Evolutionary conservation across 2,113 vertebrate genomes (phyloP).

Genomic region (Tachysurus fulvidraco): DNA sequence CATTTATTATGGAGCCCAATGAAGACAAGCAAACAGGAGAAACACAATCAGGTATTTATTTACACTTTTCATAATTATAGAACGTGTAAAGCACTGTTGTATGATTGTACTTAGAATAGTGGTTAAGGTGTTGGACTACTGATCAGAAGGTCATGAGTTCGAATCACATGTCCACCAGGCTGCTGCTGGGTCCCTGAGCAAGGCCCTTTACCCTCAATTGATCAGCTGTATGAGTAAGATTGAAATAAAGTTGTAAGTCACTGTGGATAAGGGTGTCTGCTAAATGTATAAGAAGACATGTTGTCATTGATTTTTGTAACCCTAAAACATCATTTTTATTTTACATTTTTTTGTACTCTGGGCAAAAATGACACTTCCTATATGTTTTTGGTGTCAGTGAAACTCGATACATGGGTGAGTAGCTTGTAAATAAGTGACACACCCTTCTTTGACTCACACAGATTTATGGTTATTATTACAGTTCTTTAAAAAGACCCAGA

Average conservation of each 20-base stretch:
- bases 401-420: background rate
- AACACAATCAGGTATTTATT: constrained; percentile 32
- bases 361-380: background rate
- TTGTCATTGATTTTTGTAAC: background rate
- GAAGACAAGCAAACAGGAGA: constrained; percentile 5
- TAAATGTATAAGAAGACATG: background rate
- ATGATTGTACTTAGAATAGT: too few relatives aligned
- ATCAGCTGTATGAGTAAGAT: too few relatives aligned
- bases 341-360: background rate
- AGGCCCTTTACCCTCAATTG: too few relatives aligned
- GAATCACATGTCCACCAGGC: too few relatives aligned
- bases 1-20: constrained; percentile 33
- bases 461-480: background rate
- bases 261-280: too few relatives aligned
- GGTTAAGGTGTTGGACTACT: too few relatives aligned
- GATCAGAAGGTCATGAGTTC: too few relatives aligned
- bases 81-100: background rate
- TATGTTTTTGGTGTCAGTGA: background rate
- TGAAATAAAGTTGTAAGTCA: too few relatives aligned
- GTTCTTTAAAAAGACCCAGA: background rate
- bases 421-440: background rate
- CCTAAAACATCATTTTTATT: background rate
- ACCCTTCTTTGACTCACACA: background rate
- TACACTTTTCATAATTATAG: too few relatives aligned
- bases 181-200: too few relatives aligned